Conservation (phyloP, 2,113 vertebrate genomes). For the Muntiacus reevesi region DNA sequence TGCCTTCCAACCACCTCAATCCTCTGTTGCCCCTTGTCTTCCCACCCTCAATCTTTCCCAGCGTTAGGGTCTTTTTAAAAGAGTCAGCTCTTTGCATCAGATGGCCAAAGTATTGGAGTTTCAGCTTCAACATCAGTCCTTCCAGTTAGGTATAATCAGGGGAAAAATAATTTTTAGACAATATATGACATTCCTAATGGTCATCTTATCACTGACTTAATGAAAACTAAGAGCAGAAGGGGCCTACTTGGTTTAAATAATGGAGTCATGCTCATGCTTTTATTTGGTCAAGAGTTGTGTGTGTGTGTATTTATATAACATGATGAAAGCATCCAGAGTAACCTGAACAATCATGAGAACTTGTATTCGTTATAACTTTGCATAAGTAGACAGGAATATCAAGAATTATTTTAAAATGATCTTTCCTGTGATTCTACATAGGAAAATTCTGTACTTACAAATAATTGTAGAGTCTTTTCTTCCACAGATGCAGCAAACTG, state of each 20-base stretch:
- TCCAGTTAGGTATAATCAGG: neutral
- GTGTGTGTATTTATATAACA: neutral
- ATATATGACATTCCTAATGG: neutral
- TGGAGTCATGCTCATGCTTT: neutral
- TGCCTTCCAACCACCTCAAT: neutral
- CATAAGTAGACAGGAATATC: neutral
- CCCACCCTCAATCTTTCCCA: neutral
- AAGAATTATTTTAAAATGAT: conserved; percentile 7
- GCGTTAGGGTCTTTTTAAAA: neutral
- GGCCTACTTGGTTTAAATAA: neutral
- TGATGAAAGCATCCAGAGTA: neutral
- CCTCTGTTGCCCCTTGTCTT: neutral
- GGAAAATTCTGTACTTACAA: neutral
- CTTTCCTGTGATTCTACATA: neutral
- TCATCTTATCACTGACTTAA: neutral
- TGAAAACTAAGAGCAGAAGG: neutral
- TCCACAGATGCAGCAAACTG: neutral
- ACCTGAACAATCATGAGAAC: neutral
- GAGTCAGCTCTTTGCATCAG: neutral
- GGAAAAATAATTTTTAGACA: neutral
- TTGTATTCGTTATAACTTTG: neutral
- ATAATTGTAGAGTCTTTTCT: neutral
- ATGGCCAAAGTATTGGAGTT: neutral
- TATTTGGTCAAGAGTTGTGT: neutral
- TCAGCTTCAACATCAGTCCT: neutral